Base-by-base conservation (phyloP, 1,140 invertebrate genomes). In the Drosophila murphyi region DNA sequence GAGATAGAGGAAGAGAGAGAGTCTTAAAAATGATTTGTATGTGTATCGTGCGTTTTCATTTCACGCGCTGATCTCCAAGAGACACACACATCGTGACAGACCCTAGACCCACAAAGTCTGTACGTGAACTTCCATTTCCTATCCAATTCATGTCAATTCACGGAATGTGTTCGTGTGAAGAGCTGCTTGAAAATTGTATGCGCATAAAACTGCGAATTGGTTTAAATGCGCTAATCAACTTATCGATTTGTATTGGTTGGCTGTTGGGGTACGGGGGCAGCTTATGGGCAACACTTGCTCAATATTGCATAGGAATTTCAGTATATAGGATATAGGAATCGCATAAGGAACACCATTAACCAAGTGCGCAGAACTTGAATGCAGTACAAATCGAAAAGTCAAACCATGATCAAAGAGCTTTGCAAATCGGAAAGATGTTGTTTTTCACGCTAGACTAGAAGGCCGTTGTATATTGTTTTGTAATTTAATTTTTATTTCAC, bases 401-500 rank as follows among this genome's bases (percentile, higher is more conserved):
- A 20, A 20, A 20, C 20, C 20, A 20, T 20, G 20, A 20, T 20
- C 20, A 20, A 20, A 20, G 20, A 20, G 20, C 12, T 12, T 12
- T 12, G 12, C 12, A 12, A 12, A 12, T 12, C 12, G 12, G 12
- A 12, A 12, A 20, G 20, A 20, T 1, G 20, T 20, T 20, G 1
- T 20, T 20, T 20, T 20, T 20, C 20, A 20, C 20, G 0, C 0
- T 20, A 20, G 20, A 20, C 20, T 20, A 20, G 20, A 20, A 20
- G 20, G 20, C 20, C 20, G 20, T 20, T 20, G 20, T 20, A 20
- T 20, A 20, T 8, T 41, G 8, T 75, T 78, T 85, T 86, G 35
- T 35, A 69, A 61, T 72, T 76, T 72, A 5, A 54, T 78, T 86
- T 81, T 86, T 87, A 86, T 87, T 86, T 86, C 67, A 86, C 82